Base-by-base conservation (phyloP, 2,888 invertebrate genomes). In the Caenorhabditis becei region DNA sequence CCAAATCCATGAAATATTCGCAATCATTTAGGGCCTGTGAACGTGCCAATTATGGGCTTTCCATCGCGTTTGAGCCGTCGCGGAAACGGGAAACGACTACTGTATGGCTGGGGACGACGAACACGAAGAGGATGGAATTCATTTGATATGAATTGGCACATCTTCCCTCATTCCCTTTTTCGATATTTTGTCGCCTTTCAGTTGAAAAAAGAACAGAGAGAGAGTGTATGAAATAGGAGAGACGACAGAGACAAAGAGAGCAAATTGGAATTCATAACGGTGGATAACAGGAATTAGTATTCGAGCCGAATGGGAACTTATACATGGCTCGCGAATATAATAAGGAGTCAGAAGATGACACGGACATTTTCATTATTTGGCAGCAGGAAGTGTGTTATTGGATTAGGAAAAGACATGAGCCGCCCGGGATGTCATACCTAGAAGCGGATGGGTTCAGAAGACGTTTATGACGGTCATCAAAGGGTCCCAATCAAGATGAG, bases 181-280 rank as follows among this genome's bases (percentile, higher is more conserved):
- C 54, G 16, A 54, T 54, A 54, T 54, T 54, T 54, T 28, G 26
- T 54, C 54, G 20, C 56, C 47, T 56, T 67, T 67, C 56, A 5
- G 32, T 53, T 44, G 28, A 23, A 35, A 20, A n/a, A 54, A 20
- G 26, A 41, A 32, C 14, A 18, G 2, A 11, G 35, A 23, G 35
- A 37, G 44, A 41, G 35, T 8, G 59, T 24, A 24, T 24, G 35
- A 23, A 44, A 24, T 11, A 41, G 4, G 24, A 20, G 59, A 37
- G 59, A 44, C 16, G 24, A 24, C 4, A 2, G 3, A 32, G 32
- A 32, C 5, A 10, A 32, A 32, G 26, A 23, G 16, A 18, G 23
- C 35, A 74, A 74, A 74, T 74, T 74, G 74, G 51, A 74, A 74
- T 74, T 74, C 74, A 74, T 74, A 74, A 74, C 61, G 61, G 59